Percentiles rank a stretch among this genome's conserved stretches.
Evolutionary conservation across 2,888 invertebrate genomes (phyloP).

Genomic region (Drosophila longiperda): DNA sequence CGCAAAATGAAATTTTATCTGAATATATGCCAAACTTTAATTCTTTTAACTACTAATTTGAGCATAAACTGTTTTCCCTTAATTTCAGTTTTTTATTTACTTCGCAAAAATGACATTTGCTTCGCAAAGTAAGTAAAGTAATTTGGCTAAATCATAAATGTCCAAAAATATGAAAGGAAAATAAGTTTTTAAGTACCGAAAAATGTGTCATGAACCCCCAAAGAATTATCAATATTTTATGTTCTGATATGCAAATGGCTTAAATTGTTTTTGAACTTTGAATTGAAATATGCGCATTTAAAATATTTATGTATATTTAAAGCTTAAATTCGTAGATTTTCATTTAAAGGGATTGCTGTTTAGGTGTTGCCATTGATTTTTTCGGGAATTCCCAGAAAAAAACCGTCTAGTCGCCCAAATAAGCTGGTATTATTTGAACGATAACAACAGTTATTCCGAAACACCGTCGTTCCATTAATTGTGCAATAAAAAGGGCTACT

Average conservation of each 20-base stretch:
- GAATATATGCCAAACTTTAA: no score
- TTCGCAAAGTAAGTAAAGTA: not conserved
- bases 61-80: not conserved
- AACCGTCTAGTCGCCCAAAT: not conserved
- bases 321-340: conserved; percentile 1
- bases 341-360: not conserved
- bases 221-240: conserved; percentile 20
- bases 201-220: conserved; percentile 7
- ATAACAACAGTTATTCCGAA: not conserved
- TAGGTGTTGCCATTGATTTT: conserved; percentile 19
- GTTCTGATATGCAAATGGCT: conserved; percentile 35
- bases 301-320: conserved; percentile 1
- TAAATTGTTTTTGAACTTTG: conserved; percentile 33
- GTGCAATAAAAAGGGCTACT: conserved; percentile 28
- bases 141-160: not conserved
- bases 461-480: conserved; percentile 55
- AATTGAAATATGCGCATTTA: conserved; percentile 38
- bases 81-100: not conserved
- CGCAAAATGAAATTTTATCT: not conserved
- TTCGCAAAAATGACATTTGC: not conserved
- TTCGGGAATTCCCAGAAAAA: not conserved
- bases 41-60: no score
- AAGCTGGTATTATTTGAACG: not conserved
- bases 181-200: conserved; percentile 4
- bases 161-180: not conserved